Conservation (phyloP, 2,888 invertebrate genomes). For the Aplocera efformata region DNA sequence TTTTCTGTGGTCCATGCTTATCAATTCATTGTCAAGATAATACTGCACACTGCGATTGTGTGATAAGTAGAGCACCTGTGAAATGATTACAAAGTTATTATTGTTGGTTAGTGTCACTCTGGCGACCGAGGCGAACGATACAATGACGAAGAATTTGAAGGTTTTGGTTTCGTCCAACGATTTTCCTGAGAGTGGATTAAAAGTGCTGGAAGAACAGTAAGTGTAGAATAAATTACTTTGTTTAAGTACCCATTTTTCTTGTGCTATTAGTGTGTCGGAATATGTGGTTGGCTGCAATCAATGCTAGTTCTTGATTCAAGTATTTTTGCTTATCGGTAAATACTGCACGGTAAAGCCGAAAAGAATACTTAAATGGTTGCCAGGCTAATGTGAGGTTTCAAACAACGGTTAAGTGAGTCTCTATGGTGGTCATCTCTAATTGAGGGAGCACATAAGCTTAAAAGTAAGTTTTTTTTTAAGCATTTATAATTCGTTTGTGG, state of each 20-base stretch:
- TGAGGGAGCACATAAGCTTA: too few relatives aligned
- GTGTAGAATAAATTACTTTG: constrained; percentile 37
- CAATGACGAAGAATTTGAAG: constrained; percentile 74
- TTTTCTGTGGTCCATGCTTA: constrained; percentile 3
- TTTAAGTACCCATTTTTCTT: background rate
- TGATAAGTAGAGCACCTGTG: background rate
- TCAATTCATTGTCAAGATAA: constrained; percentile 8
- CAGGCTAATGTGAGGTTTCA: too few relatives aligned
- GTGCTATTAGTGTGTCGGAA: background rate
- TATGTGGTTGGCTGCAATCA: too few relatives aligned
- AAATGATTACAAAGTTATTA: constrained; percentile 10
- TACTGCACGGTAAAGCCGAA: too few relatives aligned
- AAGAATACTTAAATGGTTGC: too few relatives aligned
- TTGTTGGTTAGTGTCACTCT: constrained; percentile 36
- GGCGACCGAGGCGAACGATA: constrained; percentile 36
- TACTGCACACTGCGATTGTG: constrained; percentile 5
- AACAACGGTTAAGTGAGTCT: too few relatives aligned
- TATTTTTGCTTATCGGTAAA: too few relatives aligned
- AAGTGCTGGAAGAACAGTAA: constrained; percentile 83
- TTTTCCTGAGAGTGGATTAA: constrained; percentile 83
- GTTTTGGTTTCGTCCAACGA: constrained; percentile 87
- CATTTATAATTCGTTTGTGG: too few relatives aligned
- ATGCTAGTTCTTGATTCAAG: too few relatives aligned
- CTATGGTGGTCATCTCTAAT: too few relatives aligned
- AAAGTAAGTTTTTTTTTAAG: too few relatives aligned